Base-by-base conservation (phyloP, 2,797 vertebrate species). In the Alcedo atthis region DNA sequence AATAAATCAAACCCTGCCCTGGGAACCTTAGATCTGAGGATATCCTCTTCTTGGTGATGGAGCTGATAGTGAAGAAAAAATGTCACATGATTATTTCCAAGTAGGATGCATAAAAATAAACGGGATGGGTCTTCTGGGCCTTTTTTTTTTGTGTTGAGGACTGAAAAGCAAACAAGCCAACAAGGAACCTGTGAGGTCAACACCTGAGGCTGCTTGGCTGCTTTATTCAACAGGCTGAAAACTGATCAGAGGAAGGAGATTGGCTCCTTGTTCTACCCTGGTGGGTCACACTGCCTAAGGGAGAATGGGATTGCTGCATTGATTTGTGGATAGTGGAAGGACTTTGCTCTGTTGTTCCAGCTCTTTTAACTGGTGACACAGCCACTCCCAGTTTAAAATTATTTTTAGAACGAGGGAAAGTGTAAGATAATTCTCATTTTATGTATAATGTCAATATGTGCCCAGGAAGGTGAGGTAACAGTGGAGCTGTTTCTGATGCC, bases 321-420 rank as follows among this genome's bases (percentile, higher is more conserved):
- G 40, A 19, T 71, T 32, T 37, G 58, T 49, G 81, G 69, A 22
- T 37, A 75, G 49, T 35, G 37, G 71, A 79, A 82, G 91, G 92
- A 87, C 91, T 95, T 89, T 43, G 81, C 49, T 81, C 86, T 69
- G 17, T 84, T 54, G 32, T 59, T 78, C 37, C 69, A 73, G 45
- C 64, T 86, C 54, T 62, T 57, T 61, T 46, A 75, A 48, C 33
- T 43, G 78, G 54, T 58, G 54, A 64, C 66, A 8, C 32, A 28
- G 70, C 55, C 82, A 22, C 20, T 4, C 69, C 87, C n/a, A 9
- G 21, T 82, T 64, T 0, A 3, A 49, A 63, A 57, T 77, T 94
- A 78, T 89, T 89, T 92, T 96, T 95, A 87, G 91, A 71, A 69
- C 49, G 12, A 33, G 32, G 45, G 79, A 77, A 73, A 95, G 93